Conservation (phyloP, 30 jellyfish, hydroid and myxozoan genomes). For the Cassiopea xamachana region DNA sequence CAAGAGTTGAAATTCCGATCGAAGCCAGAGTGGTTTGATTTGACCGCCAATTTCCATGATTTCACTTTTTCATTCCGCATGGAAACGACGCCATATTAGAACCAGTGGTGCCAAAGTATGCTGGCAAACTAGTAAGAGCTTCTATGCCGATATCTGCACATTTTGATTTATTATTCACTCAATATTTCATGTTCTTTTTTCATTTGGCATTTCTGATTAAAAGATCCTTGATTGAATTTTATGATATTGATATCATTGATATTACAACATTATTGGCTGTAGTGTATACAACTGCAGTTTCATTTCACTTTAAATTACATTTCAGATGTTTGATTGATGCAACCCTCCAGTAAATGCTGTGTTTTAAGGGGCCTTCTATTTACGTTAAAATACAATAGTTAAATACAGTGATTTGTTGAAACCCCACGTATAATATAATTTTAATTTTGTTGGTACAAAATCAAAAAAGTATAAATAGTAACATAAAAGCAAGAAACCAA, state of each 20-base stretch:
- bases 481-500: too few relatives aligned
- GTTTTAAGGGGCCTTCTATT: too few relatives aligned
- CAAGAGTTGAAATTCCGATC: not conserved
- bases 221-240: not conserved
- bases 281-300: constrained; percentile 27
- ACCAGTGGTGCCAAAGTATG: not conserved
- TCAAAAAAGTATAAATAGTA: too few relatives aligned
- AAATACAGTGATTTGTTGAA: too few relatives aligned
- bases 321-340: constrained; percentile 10
- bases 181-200: not conserved
- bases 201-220: not conserved
- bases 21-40: not conserved
- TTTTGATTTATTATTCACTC: not conserved
- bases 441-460: too few relatives aligned
- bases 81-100: not conserved
- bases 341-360: not conserved
- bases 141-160: not conserved
- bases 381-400: too few relatives aligned
- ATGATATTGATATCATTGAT: constrained; percentile 18
- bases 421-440: too few relatives aligned
- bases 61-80: not conserved
- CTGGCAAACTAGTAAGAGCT: not conserved
- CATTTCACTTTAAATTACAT: not conserved
- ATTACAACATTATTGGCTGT: constrained; percentile 26
- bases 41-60: not conserved